phyloP scores from a whole-genome alignment of 2,888 invertebrate genomes.

The Hydroisotoma schaefferi region DNA sequence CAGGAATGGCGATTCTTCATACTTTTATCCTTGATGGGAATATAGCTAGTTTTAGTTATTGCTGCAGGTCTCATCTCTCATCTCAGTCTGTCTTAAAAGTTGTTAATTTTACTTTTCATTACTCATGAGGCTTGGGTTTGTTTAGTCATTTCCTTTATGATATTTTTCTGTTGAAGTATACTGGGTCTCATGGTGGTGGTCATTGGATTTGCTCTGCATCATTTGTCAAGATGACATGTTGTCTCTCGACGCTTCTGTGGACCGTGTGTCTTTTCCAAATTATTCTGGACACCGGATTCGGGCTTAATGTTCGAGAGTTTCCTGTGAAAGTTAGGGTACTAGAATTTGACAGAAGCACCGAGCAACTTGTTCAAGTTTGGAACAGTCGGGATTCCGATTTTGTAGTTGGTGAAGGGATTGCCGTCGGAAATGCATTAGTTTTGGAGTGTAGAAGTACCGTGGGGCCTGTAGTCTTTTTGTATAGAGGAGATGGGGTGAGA shows the following conservation, averaged over 20 bases:
- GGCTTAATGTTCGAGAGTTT: background rate
- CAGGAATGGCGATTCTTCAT: slow-evolving; percentile 18
- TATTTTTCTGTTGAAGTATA: no score
- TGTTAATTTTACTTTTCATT: background rate
- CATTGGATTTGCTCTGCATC: background rate
- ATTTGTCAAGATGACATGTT: background rate
- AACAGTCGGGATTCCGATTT: slow-evolving; percentile 28
- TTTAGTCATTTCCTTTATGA: no score
- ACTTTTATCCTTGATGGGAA: slow-evolving; percentile 10
- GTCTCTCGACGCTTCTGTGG: background rate
- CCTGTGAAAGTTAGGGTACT: slow-evolving; percentile 23
- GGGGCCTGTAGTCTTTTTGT: slow-evolving; percentile 12
- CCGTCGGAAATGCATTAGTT: slow-evolving; percentile 21
- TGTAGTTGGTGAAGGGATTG: slow-evolving; percentile 28
- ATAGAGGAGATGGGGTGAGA: slow-evolving; percentile 23
- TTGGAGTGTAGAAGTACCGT: slow-evolving; percentile 26
- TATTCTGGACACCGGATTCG: background rate
- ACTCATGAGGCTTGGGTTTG: background rate
- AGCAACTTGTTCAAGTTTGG: slow-evolving; percentile 24
- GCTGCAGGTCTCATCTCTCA: no score
- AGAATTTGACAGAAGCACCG: slow-evolving; percentile 26
- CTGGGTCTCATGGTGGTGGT: no score
- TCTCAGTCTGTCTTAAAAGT: no score
- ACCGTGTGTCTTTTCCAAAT: background rate
- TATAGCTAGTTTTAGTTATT: no score